Evolutionary conservation across 1,140 invertebrate species (phyloP).

Genomic region (Papilio polyxenes): DNA sequence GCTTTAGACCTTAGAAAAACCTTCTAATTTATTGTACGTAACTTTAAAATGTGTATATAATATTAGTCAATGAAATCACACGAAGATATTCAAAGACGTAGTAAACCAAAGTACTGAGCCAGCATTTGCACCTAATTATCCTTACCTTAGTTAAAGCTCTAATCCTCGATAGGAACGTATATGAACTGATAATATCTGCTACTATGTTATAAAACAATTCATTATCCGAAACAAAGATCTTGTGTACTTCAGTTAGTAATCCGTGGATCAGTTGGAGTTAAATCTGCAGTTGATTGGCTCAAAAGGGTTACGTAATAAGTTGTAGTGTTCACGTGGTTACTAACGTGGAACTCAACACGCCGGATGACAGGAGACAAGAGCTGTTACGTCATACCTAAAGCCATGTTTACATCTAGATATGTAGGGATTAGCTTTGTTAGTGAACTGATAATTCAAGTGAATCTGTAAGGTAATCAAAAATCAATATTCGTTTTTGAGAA

Average conservation of each 20-base stretch:
- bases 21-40: not conserved
- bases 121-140: too few relatives aligned
- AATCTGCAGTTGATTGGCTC: constrained; percentile 13
- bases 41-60: not conserved
- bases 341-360: constrained; percentile 22
- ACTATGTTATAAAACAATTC: too few relatives aligned
- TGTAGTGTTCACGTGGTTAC: constrained; percentile 16
- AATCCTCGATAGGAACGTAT: too few relatives aligned
- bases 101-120: too few relatives aligned
- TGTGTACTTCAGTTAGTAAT: not conserved
- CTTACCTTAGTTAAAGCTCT: too few relatives aligned
- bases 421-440: not conserved
- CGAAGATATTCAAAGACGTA: too few relatives aligned
- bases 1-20: not conserved
- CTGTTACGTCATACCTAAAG: not conserved
- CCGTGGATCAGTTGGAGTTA: not conserved
- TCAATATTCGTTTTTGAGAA: not conserved
- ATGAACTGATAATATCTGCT: too few relatives aligned
- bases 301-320: constrained; percentile 1
- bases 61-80: too few relatives aligned
- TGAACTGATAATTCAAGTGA: not conserved
- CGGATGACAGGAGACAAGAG: not conserved
- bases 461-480: not conserved
- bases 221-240: too few relatives aligned
- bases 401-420: not conserved